Base-by-base conservation (phyloP, 2,113 vertebrate genomes). In the Carassius carassius region DNA sequence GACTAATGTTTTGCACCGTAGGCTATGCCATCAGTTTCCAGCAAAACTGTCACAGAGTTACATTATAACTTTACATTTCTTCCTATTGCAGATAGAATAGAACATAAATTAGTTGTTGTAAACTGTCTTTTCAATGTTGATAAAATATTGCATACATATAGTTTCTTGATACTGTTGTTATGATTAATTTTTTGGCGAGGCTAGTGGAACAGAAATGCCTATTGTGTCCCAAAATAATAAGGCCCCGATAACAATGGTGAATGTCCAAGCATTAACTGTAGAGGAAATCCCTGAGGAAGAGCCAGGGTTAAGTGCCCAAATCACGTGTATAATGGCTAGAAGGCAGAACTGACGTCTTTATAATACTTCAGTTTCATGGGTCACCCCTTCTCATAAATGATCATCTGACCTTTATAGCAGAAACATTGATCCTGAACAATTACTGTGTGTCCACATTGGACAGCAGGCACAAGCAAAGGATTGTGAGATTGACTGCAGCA, bases 21-120 rank as follows among this genome's bases (percentile, higher is more conserved):
- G 65, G 65, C 65, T 37, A 37, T 69, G 29, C 32, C 65, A 69
- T 69, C 65, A 69, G 32, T 69, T 70, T 70, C 17, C 67, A 70
- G 32, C 16, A 37, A 37, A 32, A 35, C 65, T 69, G 16, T 69
- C 29, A 35, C 32, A 47, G 70, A 73, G 70, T 44, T 73, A 7
- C 21, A 73, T 23, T 73, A 44, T 23, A 47, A 73, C 70, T 73
- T 47, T 73, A n/a, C 70, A 73, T 73, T 23, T 23, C 70, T 11
- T 23, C 11, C 21, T 73, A 47, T 23, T 73, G 70, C 11, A 47
- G n/a, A 73, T 23, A 73, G 21, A 73, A 73, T 44, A 47, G 41
- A 73, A 47, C 17, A 73, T 73, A 6, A 4, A 35, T 35, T 1
- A 35, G 35, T 69, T 70, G 32, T 21, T 70, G 67, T 2, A 37